These are phyloP conservation scores for Condylura cristata DNA, from an alignment of 2,113 vertebrate genomes.

Conservation along the genomic window DNA sequence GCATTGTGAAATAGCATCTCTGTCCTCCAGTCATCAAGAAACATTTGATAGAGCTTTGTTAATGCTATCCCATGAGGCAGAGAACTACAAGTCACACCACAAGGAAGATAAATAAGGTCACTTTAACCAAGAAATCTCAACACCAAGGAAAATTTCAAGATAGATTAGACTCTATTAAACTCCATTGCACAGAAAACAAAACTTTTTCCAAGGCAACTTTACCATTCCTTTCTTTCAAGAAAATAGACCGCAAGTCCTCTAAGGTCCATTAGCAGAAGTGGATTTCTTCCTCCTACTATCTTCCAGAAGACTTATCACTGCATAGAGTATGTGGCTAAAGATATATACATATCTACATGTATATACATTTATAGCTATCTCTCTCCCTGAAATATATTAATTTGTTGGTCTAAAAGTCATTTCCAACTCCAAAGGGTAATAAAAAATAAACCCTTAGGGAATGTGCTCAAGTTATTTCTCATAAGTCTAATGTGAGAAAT, in stretches of 20 bases:
- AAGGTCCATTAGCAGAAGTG: slow-evolving; percentile 59
- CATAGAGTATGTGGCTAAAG: too few relatives aligned
- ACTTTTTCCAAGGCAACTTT: slow-evolving; percentile 53
- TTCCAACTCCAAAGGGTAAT: neutral
- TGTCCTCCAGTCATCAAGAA: slow-evolving; percentile 31
- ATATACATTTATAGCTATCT: neutral
- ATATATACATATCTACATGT: neutral
- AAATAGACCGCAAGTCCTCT: slow-evolving; percentile 67
- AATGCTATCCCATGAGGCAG: slow-evolving; percentile 18
- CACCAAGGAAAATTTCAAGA: slow-evolving; percentile 24
- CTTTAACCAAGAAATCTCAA: slow-evolving; percentile 55
- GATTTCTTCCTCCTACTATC: slow-evolving; percentile 31
- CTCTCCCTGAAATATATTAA: neutral
- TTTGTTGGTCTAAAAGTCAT: slow-evolving; percentile 42
- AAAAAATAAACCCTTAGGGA: neutral
- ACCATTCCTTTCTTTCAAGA: slow-evolving; percentile 52
- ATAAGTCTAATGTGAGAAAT: slow-evolving; percentile 8
- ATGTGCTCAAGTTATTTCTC: neutral
- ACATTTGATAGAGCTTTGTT: slow-evolving; percentile 34
- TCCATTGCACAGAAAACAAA: slow-evolving; percentile 51
- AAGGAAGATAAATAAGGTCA: slow-evolving; percentile 13
- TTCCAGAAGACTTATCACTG: slow-evolving; percentile 54
- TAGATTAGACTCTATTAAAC: slow-evolving; percentile 33
- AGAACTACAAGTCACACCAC: slow-evolving; percentile 25
- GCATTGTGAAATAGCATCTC: slow-evolving; percentile 24